Evolutionary conservation across 2,113 vertebrate species (phyloP), one percentile per base, ranked within the genome.

Genomic region (Xyliphius kryptos): DNA sequence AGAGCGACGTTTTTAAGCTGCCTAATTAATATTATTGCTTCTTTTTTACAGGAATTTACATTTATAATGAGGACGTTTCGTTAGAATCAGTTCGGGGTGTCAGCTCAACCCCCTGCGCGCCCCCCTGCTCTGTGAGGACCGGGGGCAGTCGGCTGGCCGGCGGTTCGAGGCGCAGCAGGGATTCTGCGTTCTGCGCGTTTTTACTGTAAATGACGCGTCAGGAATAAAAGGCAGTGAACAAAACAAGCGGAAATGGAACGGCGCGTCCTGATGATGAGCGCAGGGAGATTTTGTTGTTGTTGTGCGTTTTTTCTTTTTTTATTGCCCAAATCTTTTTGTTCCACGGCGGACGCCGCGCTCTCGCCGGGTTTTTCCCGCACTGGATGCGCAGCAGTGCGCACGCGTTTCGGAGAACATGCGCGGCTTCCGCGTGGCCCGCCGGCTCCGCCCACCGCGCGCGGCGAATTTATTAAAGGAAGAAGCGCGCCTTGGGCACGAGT

Each of bases 281-380:
- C 61, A 41, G 61, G 53, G 66, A 71, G 58, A 63, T 72, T 51
- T 74, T 73, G 47, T 56, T 14, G 50, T 41, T 32, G 11, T 55
- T 47, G 3, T 70, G n/a, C n/a, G n/a, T n/a, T n/a, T 50, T 32
- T 32, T 19, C 20, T 41, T 17, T 36, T 10, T 16, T 6, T 32
- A 3, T 52, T 57, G 56, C 26, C 63, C 67, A 61, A 61, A 72
- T 66, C n/a, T n/a, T 68, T 43, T 71, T 78, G 75, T 83, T 87
- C 78, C 81, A 73, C 47, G 74, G 49, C 61, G 6, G 43, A 19
- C 36, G 54, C 53, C 49, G 61, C 36, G 36, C 61, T 3, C 38
- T 32, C 56, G 21, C 9, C 82, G 83, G 86, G 83, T 79, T 82
- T 20, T 85, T 82, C 81, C 86, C 82, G 67, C 61, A 47, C 9